phyloP scores from a whole-genome alignment of 2,888 invertebrate species.

The Drosophila robusta region DNA sequence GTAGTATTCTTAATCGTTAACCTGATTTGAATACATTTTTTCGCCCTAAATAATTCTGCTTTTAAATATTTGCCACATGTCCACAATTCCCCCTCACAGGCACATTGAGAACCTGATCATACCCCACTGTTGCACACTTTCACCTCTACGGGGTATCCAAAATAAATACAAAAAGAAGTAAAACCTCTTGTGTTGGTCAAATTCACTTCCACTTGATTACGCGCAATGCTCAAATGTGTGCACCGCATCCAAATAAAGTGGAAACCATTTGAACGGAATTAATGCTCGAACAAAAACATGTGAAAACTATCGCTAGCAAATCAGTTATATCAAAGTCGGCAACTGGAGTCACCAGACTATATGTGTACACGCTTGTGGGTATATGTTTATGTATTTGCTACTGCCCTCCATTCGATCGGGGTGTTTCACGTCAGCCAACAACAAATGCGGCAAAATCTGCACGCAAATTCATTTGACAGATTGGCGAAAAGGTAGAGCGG shows the following conservation, averaged over 20 bases:
- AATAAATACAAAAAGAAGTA: slow-evolving; percentile 17
- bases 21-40: no score
- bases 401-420: slow-evolving; percentile 22
- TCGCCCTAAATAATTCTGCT: no score
- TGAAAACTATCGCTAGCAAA: slow-evolving; percentile 70
- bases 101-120: neutral
- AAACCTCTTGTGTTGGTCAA: slow-evolving; percentile 82
- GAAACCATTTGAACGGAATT: slow-evolving; percentile 81
- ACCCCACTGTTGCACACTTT: neutral
- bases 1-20: no score
- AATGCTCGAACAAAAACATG: slow-evolving; percentile 77
- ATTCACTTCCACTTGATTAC: slow-evolving; percentile 82
- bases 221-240: slow-evolving; percentile 61
- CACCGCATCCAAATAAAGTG: slow-evolving; percentile 50
- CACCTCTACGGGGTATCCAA: slow-evolving; percentile 19
- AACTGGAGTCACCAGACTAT: slow-evolving; percentile 20
- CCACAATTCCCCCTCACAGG: neutral
- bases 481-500: slow-evolving; percentile 71
- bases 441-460: slow-evolving; percentile 40
- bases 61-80: neutral
- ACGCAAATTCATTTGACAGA: slow-evolving; percentile 14
- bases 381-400: neutral
- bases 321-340: slow-evolving; percentile 42
- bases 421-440: slow-evolving; percentile 49
- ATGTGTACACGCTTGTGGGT: neutral